Conservation (phyloP, 2,888 invertebrate genomes). For the Resseliella maxima region DNA sequence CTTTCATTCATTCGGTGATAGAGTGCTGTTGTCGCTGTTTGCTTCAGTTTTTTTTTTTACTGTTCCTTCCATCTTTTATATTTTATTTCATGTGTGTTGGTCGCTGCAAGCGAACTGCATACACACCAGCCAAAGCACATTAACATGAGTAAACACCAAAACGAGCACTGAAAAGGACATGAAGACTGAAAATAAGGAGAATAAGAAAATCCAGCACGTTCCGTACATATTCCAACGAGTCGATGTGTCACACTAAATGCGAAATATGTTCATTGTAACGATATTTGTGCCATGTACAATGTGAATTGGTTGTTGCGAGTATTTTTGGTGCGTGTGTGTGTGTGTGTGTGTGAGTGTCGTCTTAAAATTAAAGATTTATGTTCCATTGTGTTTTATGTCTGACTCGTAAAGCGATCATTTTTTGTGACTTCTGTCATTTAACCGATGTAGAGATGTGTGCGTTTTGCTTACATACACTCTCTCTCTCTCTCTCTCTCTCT, state of each 20-base stretch:
- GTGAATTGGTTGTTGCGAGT: slow-evolving; percentile 26
- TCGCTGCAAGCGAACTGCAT: background rate
- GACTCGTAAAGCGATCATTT: slow-evolving; percentile 58
- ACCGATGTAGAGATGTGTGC: background rate
- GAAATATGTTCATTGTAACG: slow-evolving; percentile 46
- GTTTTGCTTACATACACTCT: background rate
- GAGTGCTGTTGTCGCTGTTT: background rate
- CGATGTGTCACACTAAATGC: slow-evolving; percentile 46
- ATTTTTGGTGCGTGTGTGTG: background rate
- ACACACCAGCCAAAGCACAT: slow-evolving; percentile 3
- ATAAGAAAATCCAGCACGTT: slow-evolving; percentile 45
- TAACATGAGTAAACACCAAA: slow-evolving; percentile 42
- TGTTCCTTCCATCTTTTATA: background rate
- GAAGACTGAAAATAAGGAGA: background rate
- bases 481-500: background rate
- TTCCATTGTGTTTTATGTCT: slow-evolving; percentile 57
- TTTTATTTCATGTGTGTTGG: background rate
- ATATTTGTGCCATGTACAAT: slow-evolving; percentile 20
- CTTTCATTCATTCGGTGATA: background rate
- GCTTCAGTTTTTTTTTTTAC: background rate
- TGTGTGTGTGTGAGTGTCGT: slow-evolving; percentile 24
- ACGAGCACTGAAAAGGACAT: background rate
- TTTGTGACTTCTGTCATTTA: slow-evolving; percentile 27
- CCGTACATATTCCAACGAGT: background rate
- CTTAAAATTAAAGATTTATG: slow-evolving; percentile 58